Conservation (phyloP, 1,140 invertebrate species). For the Aphaenogaster floridana region DNA sequence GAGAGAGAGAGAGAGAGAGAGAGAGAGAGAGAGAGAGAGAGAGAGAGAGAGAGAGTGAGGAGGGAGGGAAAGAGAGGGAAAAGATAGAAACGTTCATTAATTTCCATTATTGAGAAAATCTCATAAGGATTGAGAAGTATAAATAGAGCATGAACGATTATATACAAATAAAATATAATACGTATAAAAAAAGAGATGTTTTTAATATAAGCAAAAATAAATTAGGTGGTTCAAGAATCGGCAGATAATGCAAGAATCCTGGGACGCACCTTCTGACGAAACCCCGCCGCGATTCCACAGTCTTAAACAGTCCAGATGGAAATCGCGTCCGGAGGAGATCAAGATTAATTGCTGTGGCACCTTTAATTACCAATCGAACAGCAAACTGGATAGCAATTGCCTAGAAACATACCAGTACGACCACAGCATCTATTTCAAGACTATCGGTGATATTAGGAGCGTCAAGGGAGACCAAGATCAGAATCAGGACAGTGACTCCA, state of each 20-base stretch:
- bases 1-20: background rate
- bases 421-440: slow-evolving; percentile 86
- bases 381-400: slow-evolving; percentile 81
- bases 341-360: slow-evolving; percentile 82
- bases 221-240: slow-evolving; percentile 73
- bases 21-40: background rate
- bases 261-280: slow-evolving; percentile 73
- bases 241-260: slow-evolving; percentile 69
- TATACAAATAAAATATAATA: slow-evolving; percentile 20
- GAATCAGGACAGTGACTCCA: slow-evolving; percentile 26
- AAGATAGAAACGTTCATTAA: background rate
- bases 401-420: slow-evolving; percentile 84
- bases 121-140: background rate
- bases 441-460: slow-evolving; percentile 81
- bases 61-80: background rate
- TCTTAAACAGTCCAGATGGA: slow-evolving; percentile 68
- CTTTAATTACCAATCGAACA: slow-evolving; percentile 83
- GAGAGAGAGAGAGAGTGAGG: background rate
- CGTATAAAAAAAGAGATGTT: background rate
- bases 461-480: slow-evolving; percentile 62
- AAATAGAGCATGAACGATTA: background rate
- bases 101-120: background rate
- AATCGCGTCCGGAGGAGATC: slow-evolving; percentile 73
- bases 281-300: slow-evolving; percentile 62
- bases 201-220: slow-evolving; percentile 7